Conservation (phyloP, 2,888 invertebrate species). For the Sinhomidia bicolor region DNA sequence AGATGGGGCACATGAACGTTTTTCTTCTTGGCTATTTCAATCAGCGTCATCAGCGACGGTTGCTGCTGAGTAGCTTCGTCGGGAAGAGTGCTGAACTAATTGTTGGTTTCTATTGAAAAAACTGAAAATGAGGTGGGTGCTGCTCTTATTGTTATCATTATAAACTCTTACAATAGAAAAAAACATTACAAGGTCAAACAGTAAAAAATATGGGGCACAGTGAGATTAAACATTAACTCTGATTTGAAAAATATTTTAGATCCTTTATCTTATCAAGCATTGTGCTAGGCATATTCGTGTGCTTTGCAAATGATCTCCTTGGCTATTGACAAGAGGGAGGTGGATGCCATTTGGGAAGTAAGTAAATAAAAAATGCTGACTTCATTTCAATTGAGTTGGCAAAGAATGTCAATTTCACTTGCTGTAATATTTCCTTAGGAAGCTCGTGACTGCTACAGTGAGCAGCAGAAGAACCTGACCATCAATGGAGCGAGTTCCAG, state of each 20-base stretch:
- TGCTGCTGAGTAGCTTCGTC: slow-evolving; percentile 40
- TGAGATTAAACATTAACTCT: not conserved
- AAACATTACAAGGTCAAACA: not conserved
- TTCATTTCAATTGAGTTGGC: too few relatives aligned
- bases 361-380: not conserved
- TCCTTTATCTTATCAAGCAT: slow-evolving; percentile 1
- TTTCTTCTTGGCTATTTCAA: slow-evolving; percentile 7
- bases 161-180: not conserved
- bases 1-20: not conserved
- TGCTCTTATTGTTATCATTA: not conserved
- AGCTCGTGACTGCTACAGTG: slow-evolving; percentile 26
- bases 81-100: slow-evolving; percentile 55
- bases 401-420: not conserved
- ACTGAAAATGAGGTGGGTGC: slow-evolving; percentile 40
- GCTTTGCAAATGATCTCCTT: slow-evolving; percentile 21
- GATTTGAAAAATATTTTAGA: slow-evolving; percentile 5
- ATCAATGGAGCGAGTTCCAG: slow-evolving; percentile 54
- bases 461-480: slow-evolving; percentile 34
- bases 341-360: slow-evolving; percentile 61
- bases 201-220: not conserved
- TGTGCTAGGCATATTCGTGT: slow-evolving; percentile 55
- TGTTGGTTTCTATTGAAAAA: not conserved
- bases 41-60: slow-evolving; percentile 65
- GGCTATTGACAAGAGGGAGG: slow-evolving; percentile 4
- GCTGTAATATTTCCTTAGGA: slow-evolving; percentile 24